phyloP scores from a whole-genome alignment of 2,888 invertebrate species.

The Lasioglossum pauxillum region DNA sequence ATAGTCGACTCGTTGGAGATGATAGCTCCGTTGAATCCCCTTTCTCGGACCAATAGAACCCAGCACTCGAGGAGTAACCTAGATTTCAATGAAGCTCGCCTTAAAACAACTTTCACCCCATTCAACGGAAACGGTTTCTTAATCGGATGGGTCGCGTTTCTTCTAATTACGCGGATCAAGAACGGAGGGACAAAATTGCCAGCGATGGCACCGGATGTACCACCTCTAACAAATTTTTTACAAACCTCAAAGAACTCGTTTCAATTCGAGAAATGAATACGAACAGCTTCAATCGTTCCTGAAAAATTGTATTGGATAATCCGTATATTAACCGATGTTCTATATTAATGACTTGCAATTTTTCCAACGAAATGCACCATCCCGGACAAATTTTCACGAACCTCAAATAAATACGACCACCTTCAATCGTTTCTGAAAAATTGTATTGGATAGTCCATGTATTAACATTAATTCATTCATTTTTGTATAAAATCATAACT shows the following conservation, averaged over 20 bases:
- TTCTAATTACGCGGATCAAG: conserved; percentile 58
- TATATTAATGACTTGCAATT: too few species aligned
- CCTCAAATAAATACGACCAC: not conserved
- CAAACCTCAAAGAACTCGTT: not conserved
- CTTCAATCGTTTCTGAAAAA: not conserved
- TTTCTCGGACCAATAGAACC: conserved; percentile 24
- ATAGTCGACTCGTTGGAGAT: conserved; percentile 25
- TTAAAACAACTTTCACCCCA: conserved; percentile 65
- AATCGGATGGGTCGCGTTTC: conserved; percentile 44
- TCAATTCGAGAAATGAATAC: too few species aligned
- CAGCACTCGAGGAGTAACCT: conserved; percentile 60
- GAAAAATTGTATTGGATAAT: too few species aligned
- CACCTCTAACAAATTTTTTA: not conserved
- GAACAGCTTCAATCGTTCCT: too few species aligned
- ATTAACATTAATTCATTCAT: not conserved
- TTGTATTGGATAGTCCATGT: too few species aligned
- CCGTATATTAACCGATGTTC: too few species aligned
- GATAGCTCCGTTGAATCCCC: conserved; percentile 40
- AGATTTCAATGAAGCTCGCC: conserved; percentile 67
- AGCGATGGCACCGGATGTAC: not conserved
- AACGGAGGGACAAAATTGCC: not conserved
- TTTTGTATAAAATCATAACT: not conserved
- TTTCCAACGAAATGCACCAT: too few species aligned
- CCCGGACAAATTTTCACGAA: not conserved
- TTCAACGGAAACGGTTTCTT: conserved; percentile 46